Evolutionary conservation across 2,113 vertebrate species (phyloP).

Genomic region (Rhipidura dahli): DNA sequence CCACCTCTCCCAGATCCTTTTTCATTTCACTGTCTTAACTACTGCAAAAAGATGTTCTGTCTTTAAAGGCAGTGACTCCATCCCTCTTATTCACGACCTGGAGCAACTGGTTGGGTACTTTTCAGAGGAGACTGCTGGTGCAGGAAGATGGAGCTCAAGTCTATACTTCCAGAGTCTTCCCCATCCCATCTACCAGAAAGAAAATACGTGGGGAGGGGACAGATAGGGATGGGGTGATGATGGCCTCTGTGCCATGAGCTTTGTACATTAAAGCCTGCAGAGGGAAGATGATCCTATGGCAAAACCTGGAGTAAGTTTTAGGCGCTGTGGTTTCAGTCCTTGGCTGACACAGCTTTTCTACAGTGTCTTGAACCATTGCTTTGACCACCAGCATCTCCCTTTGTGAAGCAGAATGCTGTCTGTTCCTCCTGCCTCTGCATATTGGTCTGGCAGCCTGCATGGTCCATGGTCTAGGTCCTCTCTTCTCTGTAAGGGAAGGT

Average conservation of each 20-base stretch:
- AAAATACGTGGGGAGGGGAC: background rate
- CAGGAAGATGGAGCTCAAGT: background rate
- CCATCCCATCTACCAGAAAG: background rate
- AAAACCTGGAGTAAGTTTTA: background rate
- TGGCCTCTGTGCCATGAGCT: background rate
- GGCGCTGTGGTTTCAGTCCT: background rate
- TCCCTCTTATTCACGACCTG: background rate
- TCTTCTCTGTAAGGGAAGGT: background rate
- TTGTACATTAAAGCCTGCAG: background rate
- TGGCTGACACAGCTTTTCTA: background rate
- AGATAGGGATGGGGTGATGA: background rate
- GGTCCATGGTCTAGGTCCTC: background rate
- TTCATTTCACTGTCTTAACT: background rate
- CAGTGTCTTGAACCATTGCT: background rate
- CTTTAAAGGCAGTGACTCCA: background rate
- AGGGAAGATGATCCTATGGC: background rate
- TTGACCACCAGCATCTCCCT: background rate
- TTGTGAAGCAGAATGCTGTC: background rate
- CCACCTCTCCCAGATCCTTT: background rate
- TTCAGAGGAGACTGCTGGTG: background rate
- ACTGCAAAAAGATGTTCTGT: background rate
- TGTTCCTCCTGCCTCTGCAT: rapidly evolving
- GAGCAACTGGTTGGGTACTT: background rate
- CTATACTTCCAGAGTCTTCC: background rate
- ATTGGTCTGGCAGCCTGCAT: background rate